Evolutionary conservation across 2,888 invertebrate species (phyloP), one percentile per base, ranked within the genome.

Genomic region (Apamea sordens): DNA sequence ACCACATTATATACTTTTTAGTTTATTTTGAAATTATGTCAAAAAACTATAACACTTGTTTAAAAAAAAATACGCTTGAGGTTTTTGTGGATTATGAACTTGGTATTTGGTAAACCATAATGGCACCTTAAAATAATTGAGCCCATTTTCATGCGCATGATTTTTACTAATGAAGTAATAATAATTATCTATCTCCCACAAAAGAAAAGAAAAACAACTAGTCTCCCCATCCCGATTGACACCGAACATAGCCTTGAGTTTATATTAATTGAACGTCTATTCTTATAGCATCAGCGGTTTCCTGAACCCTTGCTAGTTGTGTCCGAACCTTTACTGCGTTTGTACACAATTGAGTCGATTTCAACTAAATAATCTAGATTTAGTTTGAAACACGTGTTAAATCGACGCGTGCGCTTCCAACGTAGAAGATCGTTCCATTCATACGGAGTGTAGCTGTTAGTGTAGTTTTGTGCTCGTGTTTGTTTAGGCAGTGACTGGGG

Each of bases 201-300:
- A 56, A 73, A 82, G 73, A 73, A 82, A 76, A 82, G 36, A 85
- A 82, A 64, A 72, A 65, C 69, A 75, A 64, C 36, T 50, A n/a
- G 53, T 80, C 44, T 53, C 32, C 56, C 56, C 73, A 47, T 32
- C 21, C 50, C 76, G 67, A 84, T 84, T 80, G 84, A 85, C 84
- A 65, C 63, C 41, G 68, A 73, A 61, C 47, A 71, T 47, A 69
- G 59, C 88, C 87, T 86, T 84, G 84, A 69, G 56, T 67, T 71
- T 88, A 84, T 88, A 83, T 86, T 84, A 88, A 86, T 88, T 84
- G 88, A 77, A 84, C 28, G 32, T 86, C 88, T 87, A 87, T 88
- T 87, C 18, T 80, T 86, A 78, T 59, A 81, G 69, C 61, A 77
- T 56, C 79, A 77, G 71, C 79, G 74, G 59, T 78, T 88, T 79